Evolutionary conservation across 2,113 vertebrate genomes (phyloP).

Genomic region (Cavia aperea): DNA sequence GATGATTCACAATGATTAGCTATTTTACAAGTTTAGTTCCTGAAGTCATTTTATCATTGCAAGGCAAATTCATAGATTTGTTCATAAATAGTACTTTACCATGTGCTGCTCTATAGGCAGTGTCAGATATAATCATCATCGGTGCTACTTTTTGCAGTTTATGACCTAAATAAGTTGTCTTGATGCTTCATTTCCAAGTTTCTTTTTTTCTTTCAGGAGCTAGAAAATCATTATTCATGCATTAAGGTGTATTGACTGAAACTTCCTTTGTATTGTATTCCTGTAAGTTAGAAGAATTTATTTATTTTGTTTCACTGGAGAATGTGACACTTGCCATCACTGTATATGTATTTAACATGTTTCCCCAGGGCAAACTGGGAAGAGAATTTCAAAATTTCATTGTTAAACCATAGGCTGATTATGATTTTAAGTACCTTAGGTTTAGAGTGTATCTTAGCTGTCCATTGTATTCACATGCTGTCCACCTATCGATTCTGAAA

Average conservation of each 20-base stretch:
- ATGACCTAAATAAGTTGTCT: neutral
- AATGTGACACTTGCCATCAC: slow-evolving; percentile 18
- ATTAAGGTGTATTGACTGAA: neutral
- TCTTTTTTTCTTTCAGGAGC: neutral
- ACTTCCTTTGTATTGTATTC: neutral
- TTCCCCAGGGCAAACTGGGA: neutral
- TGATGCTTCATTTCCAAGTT: neutral
- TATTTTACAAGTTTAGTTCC: neutral
- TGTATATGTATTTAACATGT: slow-evolving; percentile 32
- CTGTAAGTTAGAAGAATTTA: neutral
- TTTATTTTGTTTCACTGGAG: neutral
- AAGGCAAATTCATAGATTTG: neutral
- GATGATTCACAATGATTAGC: neutral
- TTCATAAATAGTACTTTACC: neutral
- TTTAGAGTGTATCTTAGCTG: neutral
- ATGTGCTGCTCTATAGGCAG: neutral
- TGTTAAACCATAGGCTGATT: neutral
- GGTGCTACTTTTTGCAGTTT: neutral
- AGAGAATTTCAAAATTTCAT: slow-evolving; percentile 33
- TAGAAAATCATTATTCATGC: neutral
- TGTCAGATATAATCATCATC: neutral
- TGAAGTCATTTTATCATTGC: neutral
- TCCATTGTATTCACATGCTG: neutral
- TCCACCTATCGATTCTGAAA: neutral
- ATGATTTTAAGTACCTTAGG: neutral